Base-by-base conservation (phyloP, 1,140 invertebrate species). In the Trichogramma pretiosum region DNA sequence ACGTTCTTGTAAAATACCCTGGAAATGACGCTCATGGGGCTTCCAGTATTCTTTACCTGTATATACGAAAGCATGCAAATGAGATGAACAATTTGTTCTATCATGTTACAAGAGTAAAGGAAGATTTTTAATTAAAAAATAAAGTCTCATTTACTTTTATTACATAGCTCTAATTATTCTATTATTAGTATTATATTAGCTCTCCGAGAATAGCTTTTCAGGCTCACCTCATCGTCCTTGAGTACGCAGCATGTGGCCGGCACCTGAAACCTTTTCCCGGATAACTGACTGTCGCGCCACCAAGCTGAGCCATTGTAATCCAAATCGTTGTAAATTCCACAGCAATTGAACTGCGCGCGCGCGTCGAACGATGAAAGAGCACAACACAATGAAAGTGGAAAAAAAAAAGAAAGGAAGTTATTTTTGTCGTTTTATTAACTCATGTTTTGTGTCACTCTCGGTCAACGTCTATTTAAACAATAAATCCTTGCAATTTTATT, bases 291-390 rank as follows among this genome's bases (percentile, higher is more conserved):
- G 22, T 68, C 61, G 26, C 65, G 68, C 62, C 63, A 68, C 72
- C 73, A 77, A 10, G 56, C 58, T 38, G 75, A 77, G 26, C 68
- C 66, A 44, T 65, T 63, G 52, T 76, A 78, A 59, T 78, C 76
- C 7, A 30, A 43, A 33, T 69, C 65, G n/a, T 61, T 62, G 23
- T 72, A 52, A 38, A 77, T 72, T 32, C 76, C 77, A 54, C 77
- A 79, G 56, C 77, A 79, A 54, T 75, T 70, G 53, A 77, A 76
- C 76, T 78, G 57, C 16, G 70, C 68, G 39, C 38, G 10, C n/a
- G 11, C 11, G 5, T 5, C 11, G 48, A 56, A 55, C 49, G 51
- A 56, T 23, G 16, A 41, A 40, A 9, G 5, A 28, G 24, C 5
- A 28, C 1, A 18, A 14, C n/a, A n/a, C n/a, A n/a, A n/a, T n/a